Percentiles rank a stretch among this genome's conserved stretches.
Evolutionary conservation across 2,797 vertebrate species (phyloP).

Genomic region (Triplophysa bombifrons): DNA sequence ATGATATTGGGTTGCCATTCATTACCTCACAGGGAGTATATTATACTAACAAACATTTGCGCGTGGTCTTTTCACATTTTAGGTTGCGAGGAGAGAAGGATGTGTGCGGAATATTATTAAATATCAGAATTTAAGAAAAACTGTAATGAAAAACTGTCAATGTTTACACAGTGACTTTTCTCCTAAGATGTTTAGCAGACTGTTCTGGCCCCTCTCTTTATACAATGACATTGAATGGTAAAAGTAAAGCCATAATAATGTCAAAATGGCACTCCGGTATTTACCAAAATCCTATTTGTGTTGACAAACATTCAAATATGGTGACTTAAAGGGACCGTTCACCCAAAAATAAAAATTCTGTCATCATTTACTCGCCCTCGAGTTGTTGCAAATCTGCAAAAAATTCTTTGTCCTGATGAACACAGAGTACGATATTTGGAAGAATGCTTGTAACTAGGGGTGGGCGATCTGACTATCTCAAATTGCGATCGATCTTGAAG

Average conservation of each 20-base stretch:
- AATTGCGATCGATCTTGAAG: no score
- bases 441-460: no score
- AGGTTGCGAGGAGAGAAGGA: neutral
- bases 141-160: neutral
- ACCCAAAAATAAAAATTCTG: no score
- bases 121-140: neutral
- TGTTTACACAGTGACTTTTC: neutral
- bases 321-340: no score
- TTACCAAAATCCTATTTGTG: neutral
- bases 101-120: conserved; percentile 1
- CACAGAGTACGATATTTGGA: no score
- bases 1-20: conserved; percentile 32
- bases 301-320: no score
- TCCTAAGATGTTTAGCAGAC: neutral
- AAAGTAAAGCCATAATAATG: neutral
- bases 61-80: neutral
- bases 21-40: conserved; percentile 45
- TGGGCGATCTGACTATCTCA: no score
- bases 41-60: conserved; percentile 38
- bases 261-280: no score
- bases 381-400: no score
- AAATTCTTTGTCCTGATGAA: no score
- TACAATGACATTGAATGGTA: neutral
- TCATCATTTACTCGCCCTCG: no score
- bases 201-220: neutral